A percentile compares a stretch with the other conserved stretches of the same genome.
Evolutionary conservation across 2,113 vertebrate species (phyloP).

Genomic region (Etia nguti): DNA sequence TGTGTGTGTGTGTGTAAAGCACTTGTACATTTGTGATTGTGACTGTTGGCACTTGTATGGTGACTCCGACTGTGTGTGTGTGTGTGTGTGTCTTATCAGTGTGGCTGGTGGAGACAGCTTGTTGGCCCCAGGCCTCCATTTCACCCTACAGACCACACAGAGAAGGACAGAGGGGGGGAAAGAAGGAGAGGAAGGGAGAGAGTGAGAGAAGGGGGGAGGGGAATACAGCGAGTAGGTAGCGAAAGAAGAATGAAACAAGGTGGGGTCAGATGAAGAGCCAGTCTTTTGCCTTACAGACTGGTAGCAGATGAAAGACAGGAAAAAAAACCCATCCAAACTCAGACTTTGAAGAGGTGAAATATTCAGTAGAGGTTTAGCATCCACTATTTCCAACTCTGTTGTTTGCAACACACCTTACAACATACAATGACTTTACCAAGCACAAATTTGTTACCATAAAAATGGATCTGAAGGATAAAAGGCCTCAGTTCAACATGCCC

Average conservation of each 20-base stretch:
- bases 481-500: background rate
- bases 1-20: background rate
- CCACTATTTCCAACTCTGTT: background rate
- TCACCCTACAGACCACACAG: conserved; percentile 55
- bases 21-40: conserved; percentile 16
- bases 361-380: background rate
- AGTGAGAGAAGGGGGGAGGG: background rate
- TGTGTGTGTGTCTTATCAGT: conserved; percentile 53
- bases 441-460: background rate
- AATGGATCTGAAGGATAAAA: background rate
- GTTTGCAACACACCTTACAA: background rate
- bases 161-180: background rate
- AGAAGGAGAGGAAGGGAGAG: background rate
- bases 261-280: background rate
- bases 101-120: conserved; percentile 57
- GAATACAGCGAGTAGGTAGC: background rate
- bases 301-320: background rate
- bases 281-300: background rate
- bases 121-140: conserved; percentile 60
- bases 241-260: background rate
- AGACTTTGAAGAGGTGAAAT: background rate
- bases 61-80: background rate
- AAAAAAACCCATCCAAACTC: background rate
- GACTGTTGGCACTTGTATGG: conserved; percentile 22
- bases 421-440: background rate